Evolutionary conservation across 2,888 invertebrate genomes (phyloP).

Genomic region (Oscheius sp.): DNA sequence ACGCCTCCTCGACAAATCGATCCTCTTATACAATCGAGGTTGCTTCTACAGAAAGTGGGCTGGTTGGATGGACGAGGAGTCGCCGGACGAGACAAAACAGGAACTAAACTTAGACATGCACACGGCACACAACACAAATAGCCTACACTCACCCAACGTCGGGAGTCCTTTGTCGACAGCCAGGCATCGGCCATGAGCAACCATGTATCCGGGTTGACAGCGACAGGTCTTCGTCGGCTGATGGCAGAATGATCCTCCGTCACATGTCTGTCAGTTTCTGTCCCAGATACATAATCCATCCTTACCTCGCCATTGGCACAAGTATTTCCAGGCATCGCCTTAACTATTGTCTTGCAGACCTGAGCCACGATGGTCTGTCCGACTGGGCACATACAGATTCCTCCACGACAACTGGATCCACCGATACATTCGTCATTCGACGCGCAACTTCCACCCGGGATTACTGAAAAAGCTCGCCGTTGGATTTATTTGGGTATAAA

Average conservation of each 20-base stretch:
- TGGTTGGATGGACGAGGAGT: constrained; percentile 8
- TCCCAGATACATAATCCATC: too few relatives aligned
- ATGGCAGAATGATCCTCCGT: constrained; percentile 47
- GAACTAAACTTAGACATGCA: constrained; percentile 33
- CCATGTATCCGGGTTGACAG: constrained; percentile 36
- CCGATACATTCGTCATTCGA: constrained; percentile 59
- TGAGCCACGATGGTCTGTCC: constrained; percentile 31
- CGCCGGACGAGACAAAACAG: constrained; percentile 16
- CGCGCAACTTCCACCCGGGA: constrained; percentile 43
- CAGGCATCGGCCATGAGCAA: constrained; percentile 15
- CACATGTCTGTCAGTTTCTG: constrained; percentile 39
- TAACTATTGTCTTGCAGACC: constrained; percentile 25
- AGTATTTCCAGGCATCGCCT: constrained; percentile 46
- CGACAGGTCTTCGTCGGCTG: constrained; percentile 30
- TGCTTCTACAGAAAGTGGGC: constrained; percentile 10
- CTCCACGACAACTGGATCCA: constrained; percentile 57
- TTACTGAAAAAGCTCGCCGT: constrained; percentile 33
- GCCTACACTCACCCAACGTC: constrained; percentile 19
- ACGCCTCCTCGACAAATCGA: constrained; percentile 43
- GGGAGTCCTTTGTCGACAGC: constrained; percentile 2
- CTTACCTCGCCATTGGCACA: constrained; percentile 50
- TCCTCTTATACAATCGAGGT: constrained; percentile 42
- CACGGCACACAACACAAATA: constrained; percentile 21
- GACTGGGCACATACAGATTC: constrained; percentile 60
- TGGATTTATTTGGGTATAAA: background rate